Base-by-base conservation (phyloP, 2,797 vertebrate species). In the Cephalopachus bancanus region DNA sequence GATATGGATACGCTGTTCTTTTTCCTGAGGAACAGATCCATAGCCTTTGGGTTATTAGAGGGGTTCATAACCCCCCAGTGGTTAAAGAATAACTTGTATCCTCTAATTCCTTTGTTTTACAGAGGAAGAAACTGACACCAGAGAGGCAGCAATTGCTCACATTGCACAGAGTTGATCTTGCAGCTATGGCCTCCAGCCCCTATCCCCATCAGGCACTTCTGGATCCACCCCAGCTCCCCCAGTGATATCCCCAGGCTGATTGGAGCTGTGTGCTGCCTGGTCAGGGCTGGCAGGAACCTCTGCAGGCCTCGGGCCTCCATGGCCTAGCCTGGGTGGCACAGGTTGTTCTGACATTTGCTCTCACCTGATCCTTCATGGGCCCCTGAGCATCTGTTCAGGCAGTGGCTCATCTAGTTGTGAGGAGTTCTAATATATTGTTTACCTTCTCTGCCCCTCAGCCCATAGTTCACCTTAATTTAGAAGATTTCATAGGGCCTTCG, bases 241-340 rank as follows among this genome's bases (percentile, higher is more conserved):
- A 0, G 4, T 0, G 5, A 44, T 44, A 17, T 49, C 10, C 33
- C 15, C 16, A 33, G 10, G 10, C 17, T 26, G 0, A 33, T 2
- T 9, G 0, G 33, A 81, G 11, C 4, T 24, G 51, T 0, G 5
- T 55, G 55, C 14, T 37, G 19, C 84, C 24, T 1, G 33, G 5
- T 28, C 4, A 20, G 55, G 28, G 24, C 51, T 20, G 28, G 17
- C 24, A 69, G 57, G 44, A 71, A 7, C 57, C 16, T 91, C 16
- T 10, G 2, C 4, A 30, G 71, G 7, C 37, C 10, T 10, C 28
- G 5, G 83, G n/a, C 6, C 26, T 59, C 33, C 49, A 30, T n/a
- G 51, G 57, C 28, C 69, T 28, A n/a, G 2, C 20, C 30, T 84
- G 69, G 8, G 5, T 49, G 72, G 30, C 15, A n/a, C 6, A 55